A percentile compares a stretch with the other conserved stretches of the same genome.
phyloP scores from a whole-genome alignment of 2,888 invertebrate species.

The Parnassius glacialis region DNA sequence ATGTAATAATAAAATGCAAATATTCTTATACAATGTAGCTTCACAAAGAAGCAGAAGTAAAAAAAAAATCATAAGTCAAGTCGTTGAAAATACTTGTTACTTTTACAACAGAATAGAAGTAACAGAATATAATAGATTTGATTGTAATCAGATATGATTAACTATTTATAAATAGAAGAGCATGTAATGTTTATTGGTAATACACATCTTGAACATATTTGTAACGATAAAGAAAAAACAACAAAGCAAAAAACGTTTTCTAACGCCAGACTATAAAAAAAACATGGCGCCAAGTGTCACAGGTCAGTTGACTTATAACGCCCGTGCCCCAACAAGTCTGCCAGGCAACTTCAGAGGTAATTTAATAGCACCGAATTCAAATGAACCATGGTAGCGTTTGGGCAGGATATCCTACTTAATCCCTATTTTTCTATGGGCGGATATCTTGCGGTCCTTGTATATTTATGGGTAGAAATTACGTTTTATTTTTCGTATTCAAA shows the following conservation, averaged over 20 bases:
- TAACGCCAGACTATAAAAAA: conserved; percentile 47
- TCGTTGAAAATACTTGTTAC: too few species aligned
- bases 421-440: conserved; percentile 17
- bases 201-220: conserved; percentile 14
- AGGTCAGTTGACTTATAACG: conserved; percentile 52
- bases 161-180: too few species aligned
- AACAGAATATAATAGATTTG: too few species aligned
- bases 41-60: too few species aligned
- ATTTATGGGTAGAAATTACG: background rate
- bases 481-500: too few species aligned
- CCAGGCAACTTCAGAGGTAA: conserved; percentile 37
- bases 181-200: too few species aligned
- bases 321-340: conserved; percentile 29
- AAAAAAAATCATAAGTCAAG: too few species aligned
- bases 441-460: conserved; percentile 27
- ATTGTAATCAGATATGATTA: too few species aligned
- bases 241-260: conserved; percentile 5
- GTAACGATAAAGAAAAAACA: conserved; percentile 15
- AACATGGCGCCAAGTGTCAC: conserved; percentile 67
- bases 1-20: too few species aligned
- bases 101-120: too few species aligned
- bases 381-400: conserved; percentile 46
- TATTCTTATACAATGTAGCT: too few species aligned
- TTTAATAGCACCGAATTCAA: conserved; percentile 50
- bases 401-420: conserved; percentile 25